Conservation (phyloP, 2,888 invertebrate genomes). For the Caradrina kadenii region DNA sequence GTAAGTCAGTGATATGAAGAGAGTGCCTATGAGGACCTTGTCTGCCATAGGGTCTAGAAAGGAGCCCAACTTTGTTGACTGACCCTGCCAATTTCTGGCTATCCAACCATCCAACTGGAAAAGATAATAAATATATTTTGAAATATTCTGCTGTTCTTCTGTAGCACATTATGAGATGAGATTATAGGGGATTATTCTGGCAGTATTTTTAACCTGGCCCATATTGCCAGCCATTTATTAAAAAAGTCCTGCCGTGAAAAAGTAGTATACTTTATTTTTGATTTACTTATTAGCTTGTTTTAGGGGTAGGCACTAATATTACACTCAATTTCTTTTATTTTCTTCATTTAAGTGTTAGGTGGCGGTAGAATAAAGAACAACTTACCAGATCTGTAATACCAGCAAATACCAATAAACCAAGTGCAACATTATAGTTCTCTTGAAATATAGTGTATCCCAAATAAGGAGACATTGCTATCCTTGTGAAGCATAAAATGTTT, state of each 20-base stretch:
- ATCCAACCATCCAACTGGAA: constrained; percentile 98
- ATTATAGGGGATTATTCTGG: no score
- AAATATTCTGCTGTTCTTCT: no score
- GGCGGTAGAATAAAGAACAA: constrained; percentile 9
- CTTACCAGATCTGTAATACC: constrained; percentile 97
- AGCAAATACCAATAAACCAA: constrained; percentile 95
- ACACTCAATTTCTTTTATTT: no score
- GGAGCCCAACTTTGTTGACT: constrained; percentile 98
- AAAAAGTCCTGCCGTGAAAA: no score
- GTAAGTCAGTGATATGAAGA: constrained; percentile 96
- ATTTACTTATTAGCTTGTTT: no score
- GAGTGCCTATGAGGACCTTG: constrained; percentile 97
- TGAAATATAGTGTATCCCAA: constrained; percentile 97
- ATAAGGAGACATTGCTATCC: constrained; percentile 96
- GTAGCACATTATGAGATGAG: no score
- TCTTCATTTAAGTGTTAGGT: no score
- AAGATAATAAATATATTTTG: constrained; percentile 11
- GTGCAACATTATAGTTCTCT: constrained; percentile 94
- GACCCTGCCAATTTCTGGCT: constrained; percentile 97
- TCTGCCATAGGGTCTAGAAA: constrained; percentile 99
- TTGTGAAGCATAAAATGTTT: constrained; percentile 96
- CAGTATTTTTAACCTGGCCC: no score
- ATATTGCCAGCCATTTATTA: no score
- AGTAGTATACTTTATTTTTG: no score
- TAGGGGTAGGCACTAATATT: no score